Conservation (phyloP, 2,113 vertebrate genomes). For the Centropristis striata region DNA sequence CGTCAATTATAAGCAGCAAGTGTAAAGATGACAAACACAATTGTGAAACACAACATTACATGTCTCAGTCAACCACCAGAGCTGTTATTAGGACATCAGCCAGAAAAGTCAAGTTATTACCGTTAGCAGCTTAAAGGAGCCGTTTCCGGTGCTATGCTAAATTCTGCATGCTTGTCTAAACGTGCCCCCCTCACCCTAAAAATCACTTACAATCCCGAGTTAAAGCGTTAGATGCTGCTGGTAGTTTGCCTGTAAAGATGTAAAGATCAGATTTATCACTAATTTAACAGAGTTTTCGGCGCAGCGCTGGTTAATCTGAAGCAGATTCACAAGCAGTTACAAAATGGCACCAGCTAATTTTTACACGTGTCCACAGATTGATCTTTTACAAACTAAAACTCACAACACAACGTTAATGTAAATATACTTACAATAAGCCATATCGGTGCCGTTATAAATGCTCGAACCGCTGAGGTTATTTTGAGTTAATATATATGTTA, state of each 20-base stretch:
- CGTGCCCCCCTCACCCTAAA: rapidly evolving
- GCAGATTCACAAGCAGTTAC: not conserved
- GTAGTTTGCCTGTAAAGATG: not conserved
- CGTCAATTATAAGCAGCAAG: too few relatives aligned
- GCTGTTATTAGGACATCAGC: too few relatives aligned
- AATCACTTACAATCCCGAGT: rapidly evolving
- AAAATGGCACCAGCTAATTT: conserved; percentile 20
- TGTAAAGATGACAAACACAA: too few relatives aligned
- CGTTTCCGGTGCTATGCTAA: not conserved
- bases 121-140: not conserved
- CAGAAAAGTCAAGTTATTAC: not conserved
- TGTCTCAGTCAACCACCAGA: not conserved
- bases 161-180: rapidly evolving
- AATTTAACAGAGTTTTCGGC: rapidly evolving
- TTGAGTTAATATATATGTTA: not conserved
- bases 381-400: not conserved
- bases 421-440: too few relatives aligned
- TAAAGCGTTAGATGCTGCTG: not conserved
- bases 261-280: rapidly evolving
- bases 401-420: too few relatives aligned
- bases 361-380: not conserved
- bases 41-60: too few relatives aligned
- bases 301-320: not conserved
- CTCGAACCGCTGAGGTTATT: rapidly evolving
- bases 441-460: conserved; percentile 1